A percentile compares a stretch with the other conserved stretches of the same genome.
phyloP scores from a whole-genome alignment of 2,113 vertebrate genomes.

The Procapra przewalskii region DNA sequence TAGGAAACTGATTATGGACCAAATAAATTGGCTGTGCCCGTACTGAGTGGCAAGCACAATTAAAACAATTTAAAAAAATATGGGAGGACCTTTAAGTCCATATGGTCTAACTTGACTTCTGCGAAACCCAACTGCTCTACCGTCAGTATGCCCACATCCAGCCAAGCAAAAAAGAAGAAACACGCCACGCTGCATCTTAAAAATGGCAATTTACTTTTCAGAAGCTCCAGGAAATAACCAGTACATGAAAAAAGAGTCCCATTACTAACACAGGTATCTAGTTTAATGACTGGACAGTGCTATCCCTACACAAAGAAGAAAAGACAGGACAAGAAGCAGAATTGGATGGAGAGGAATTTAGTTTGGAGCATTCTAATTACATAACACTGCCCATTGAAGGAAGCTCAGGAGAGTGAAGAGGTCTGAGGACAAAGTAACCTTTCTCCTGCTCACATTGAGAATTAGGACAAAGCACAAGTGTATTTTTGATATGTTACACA shows the following conservation, averaged over 20 bases:
- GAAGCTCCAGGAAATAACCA: background rate
- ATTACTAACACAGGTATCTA: background rate
- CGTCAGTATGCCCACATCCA: background rate
- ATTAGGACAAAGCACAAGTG: background rate
- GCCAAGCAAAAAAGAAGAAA: background rate
- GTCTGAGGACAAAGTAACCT: background rate
- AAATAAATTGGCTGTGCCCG: background rate
- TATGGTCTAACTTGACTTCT: background rate
- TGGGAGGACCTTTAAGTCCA: background rate
- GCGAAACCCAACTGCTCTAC: background rate
- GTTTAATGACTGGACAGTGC: background rate
- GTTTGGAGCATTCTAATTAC: background rate
- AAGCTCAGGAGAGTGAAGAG: background rate
- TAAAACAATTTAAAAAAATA: background rate
- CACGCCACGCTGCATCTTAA: background rate
- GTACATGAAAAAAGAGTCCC: background rate
- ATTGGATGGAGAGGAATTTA: background rate
- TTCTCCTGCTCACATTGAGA: background rate
- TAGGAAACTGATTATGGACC: background rate
- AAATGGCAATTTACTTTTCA: background rate
- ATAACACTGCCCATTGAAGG: background rate
- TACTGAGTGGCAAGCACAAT: background rate
- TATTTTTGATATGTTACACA: background rate
- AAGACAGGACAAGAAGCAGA: background rate
- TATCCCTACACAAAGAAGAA: background rate